phyloP scores from a whole-genome alignment of 2,113 vertebrate species.

The Tichodroma muraria region DNA sequence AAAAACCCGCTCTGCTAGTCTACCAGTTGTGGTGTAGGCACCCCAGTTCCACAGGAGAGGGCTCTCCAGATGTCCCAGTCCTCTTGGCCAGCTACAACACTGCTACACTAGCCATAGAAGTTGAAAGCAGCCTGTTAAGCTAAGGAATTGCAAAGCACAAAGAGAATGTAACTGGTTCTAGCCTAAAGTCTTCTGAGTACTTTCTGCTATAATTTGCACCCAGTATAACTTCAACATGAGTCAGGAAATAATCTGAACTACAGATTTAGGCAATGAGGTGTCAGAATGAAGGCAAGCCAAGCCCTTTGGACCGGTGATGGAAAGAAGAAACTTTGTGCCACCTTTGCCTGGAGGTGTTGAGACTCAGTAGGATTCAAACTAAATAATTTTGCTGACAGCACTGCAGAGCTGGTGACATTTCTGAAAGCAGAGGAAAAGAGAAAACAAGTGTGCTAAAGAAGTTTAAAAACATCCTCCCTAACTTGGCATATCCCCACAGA shows the following conservation, averaged over 20 bases:
- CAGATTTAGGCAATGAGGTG: neutral
- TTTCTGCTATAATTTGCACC: slow-evolving; percentile 10
- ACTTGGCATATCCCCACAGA: neutral
- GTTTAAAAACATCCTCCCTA: neutral
- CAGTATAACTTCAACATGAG: neutral
- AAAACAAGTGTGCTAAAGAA: neutral
- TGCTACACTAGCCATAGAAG: neutral
- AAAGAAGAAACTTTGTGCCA: neutral
- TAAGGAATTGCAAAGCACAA: neutral
- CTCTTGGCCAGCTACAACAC: neutral
- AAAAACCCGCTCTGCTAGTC: neutral
- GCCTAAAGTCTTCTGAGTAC: neutral
- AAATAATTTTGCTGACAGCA: neutral
- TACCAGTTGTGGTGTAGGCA: neutral
- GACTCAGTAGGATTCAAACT: neutral
- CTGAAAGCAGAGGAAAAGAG: neutral
- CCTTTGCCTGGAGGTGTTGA: neutral
- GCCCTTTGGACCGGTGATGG: neutral
- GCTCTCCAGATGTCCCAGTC: neutral
- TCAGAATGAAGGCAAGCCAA: neutral
- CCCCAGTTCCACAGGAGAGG: neutral
- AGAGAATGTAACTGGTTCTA: neutral
- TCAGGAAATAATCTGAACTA: neutral
- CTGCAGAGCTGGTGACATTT: neutral
- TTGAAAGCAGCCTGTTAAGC: neutral